Evolutionary conservation across 2,888 invertebrate species (phyloP).

Genomic region (Horisme vitalbata): DNA sequence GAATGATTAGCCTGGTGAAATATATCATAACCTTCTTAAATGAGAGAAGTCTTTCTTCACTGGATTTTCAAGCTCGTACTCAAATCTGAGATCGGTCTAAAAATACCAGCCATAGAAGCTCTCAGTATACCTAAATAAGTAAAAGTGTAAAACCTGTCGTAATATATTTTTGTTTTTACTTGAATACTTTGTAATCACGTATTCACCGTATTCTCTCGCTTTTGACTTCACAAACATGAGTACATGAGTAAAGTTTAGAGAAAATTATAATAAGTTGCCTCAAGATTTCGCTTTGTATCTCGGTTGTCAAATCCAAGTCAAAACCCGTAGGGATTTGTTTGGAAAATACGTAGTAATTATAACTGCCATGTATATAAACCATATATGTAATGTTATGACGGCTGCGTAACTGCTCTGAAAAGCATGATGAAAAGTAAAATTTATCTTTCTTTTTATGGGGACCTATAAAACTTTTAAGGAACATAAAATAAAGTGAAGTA

Average conservation of each 20-base stretch:
- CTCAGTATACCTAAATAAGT: neutral
- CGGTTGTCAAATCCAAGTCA: slow-evolving; percentile 21
- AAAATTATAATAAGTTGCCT: slow-evolving; percentile 26
- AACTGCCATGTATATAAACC: neutral
- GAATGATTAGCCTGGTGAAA: too few relatives aligned
- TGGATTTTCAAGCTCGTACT: too few relatives aligned
- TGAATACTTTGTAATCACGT: slow-evolving; percentile 11
- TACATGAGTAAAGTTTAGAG: slow-evolving; percentile 26
- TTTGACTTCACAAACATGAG: slow-evolving; percentile 24
- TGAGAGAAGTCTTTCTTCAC: too few relatives aligned
- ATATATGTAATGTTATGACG: neutral
- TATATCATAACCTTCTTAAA: too few relatives aligned
- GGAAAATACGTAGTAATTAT: neutral
- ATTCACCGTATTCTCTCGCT: slow-evolving; percentile 13
- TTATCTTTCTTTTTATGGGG: slow-evolving; percentile 18
- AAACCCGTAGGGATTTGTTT: neutral
- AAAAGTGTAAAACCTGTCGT: neutral
- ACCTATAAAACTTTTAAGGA: slow-evolving; percentile 17
- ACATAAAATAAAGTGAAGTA: slow-evolving; percentile 16
- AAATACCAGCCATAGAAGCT: too few relatives aligned
- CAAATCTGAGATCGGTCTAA: too few relatives aligned
- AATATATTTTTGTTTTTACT: slow-evolving; percentile 1
- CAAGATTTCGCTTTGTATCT: slow-evolving; percentile 19
- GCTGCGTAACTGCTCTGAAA: slow-evolving; percentile 5
- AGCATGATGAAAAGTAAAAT: slow-evolving; percentile 14